Conservation (phyloP, 2,113 vertebrate species). For the pig (Sus scrofa) region DNA sequence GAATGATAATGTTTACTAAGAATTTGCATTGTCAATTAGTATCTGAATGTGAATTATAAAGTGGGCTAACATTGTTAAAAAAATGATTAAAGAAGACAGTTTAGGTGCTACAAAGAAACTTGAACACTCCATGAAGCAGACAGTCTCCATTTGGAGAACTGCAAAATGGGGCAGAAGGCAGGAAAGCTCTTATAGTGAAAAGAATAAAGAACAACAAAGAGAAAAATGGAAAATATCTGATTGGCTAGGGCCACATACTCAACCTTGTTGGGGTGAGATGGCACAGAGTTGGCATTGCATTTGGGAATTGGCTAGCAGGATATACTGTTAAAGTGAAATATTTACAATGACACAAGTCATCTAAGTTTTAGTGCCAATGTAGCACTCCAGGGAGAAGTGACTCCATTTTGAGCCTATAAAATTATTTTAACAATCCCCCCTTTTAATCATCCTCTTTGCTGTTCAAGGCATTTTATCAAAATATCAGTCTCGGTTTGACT, state of each 20-base stretch:
- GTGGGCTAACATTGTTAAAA: constrained; percentile 2
- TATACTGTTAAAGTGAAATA: not conserved
- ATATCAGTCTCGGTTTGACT: not conserved
- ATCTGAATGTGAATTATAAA: constrained; percentile 48
- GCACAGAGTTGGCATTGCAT: no score
- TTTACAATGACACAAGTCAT: not conserved
- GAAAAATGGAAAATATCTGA: not conserved
- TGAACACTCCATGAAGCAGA: not conserved
- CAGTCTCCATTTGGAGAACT: not conserved
- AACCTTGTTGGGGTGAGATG: not conserved
- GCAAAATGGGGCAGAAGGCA: not conserved
- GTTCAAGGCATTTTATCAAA: not conserved
- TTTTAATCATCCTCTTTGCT: not conserved
- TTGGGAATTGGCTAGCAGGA: not conserved
- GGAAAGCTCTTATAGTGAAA: not conserved
- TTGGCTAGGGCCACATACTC: not conserved
- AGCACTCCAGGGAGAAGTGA: accelerated
- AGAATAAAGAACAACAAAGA: no score
- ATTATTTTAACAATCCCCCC: not conserved
- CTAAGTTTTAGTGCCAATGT: not conserved
- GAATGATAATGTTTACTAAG: constrained; percentile 46
- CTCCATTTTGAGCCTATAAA: not conserved
- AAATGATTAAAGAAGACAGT: constrained; percentile 39
- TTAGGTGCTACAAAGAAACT: not conserved
- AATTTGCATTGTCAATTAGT: constrained; percentile 47